Conservation (phyloP, 1,140 invertebrate genomes). For the Dinothrombium tinctorium region DNA sequence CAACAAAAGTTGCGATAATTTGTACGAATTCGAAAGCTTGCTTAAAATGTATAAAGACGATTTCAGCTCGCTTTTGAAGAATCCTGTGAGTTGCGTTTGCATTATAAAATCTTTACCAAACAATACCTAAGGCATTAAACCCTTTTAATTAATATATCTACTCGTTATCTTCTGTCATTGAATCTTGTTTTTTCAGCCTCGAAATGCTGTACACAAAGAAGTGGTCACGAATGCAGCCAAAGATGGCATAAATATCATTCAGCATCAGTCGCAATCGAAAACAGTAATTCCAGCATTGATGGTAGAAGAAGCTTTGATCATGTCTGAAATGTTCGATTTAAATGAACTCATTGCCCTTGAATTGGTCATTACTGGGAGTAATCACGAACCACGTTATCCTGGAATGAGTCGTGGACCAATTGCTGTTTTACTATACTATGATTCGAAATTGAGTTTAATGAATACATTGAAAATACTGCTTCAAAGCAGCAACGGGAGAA, state of each 20-base stretch:
- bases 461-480: constrained; percentile 51
- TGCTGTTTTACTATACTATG: constrained; percentile 75
- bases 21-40: too few species aligned
- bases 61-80: too few species aligned
- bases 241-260: constrained; percentile 47
- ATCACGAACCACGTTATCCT: constrained; percentile 58
- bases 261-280: constrained; percentile 28
- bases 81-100: too few species aligned
- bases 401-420: constrained; percentile 65
- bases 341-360: constrained; percentile 75
- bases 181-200: constrained; percentile 32
- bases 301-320: constrained; percentile 66
- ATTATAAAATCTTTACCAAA: too few species aligned
- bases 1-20: too few species aligned
- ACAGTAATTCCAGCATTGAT: constrained; percentile 47
- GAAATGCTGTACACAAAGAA: constrained; percentile 46
- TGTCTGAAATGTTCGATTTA: constrained; percentile 81
- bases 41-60: too few species aligned
- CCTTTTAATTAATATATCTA: too few species aligned
- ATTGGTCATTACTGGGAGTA: constrained; percentile 46
- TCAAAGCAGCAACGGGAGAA: constrained; percentile 47
- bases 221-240: constrained; percentile 50
- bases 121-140: too few species aligned
- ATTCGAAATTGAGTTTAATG: constrained; percentile 54
- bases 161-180: constrained; percentile 5